phyloP scores from a whole-genome alignment of 2,797 vertebrate genomes.

The Dallia pectoralis region DNA sequence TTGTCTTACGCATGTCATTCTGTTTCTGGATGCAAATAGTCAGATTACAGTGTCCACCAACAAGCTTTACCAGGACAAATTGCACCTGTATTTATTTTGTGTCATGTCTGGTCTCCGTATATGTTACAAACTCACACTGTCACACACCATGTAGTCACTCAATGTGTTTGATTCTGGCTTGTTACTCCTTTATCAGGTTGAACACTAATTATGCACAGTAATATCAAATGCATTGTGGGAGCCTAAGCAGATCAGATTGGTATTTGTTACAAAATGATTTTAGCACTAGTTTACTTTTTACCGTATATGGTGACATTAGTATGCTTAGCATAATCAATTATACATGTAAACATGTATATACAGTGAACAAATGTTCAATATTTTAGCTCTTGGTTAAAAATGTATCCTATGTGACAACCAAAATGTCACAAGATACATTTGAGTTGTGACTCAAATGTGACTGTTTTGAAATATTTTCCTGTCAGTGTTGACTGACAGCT shows the following conservation, averaged over 20 bases:
- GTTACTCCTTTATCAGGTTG: neutral
- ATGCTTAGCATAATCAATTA: neutral
- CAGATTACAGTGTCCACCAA: neutral
- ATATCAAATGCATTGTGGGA: neutral
- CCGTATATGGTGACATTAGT: neutral
- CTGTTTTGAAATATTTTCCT: no score
- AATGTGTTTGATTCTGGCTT: neutral
- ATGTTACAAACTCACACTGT: neutral
- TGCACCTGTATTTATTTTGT: neutral
- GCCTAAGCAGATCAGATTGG: no score
- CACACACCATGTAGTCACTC: neutral
- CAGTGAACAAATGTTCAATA: no score
- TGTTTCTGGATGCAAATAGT: neutral
- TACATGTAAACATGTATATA: no score
- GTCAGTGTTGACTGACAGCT: no score
- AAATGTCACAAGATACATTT: no score
- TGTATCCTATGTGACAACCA: no score
- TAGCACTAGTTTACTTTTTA: no score
- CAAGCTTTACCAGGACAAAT: neutral
- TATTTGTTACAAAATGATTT: no score
- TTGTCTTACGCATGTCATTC: neutral
- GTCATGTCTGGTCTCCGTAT: neutral
- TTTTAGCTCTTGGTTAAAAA: neutral
- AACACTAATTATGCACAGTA: neutral
- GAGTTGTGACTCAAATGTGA: no score